Percentiles rank a stretch among this genome's conserved stretches.
Conservation (phyloP, 92 coral and sea anemone species). For the Phenganax marumi region DNA sequence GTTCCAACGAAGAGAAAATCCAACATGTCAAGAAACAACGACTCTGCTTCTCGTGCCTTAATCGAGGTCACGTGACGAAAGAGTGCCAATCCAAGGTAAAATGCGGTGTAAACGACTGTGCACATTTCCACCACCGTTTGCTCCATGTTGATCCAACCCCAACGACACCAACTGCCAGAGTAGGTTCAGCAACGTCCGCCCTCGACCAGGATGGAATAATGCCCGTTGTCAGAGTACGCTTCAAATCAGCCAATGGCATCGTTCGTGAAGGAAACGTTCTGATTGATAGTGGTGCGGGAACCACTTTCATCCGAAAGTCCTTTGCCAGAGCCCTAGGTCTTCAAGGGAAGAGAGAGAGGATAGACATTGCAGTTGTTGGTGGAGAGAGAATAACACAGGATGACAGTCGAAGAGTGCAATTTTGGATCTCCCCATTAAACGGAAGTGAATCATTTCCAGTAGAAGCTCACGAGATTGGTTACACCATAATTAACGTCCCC, state of each 20-base stretch:
- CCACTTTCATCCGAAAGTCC: conserved; percentile 49
- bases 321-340: conserved; percentile 52
- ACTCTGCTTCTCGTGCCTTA: conserved; percentile 17
- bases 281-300: conserved; percentile 61
- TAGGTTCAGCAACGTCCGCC: conserved; percentile 34
- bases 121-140: conserved; percentile 45
- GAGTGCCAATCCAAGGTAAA: conserved; percentile 49
- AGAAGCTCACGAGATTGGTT: too few species aligned
- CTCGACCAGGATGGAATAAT: conserved; percentile 43
- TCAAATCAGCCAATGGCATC: conserved; percentile 53
- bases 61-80: conserved; percentile 44
- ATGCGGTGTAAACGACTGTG: conserved; percentile 48
- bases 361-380: conserved; percentile 54
- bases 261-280: conserved; percentile 57
- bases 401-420: conserved; percentile 42
- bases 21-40: conserved; percentile 17
- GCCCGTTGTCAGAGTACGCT: conserved; percentile 59
- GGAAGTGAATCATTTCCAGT: conserved; percentile 35
- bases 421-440: conserved; percentile 51
- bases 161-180: background rate
- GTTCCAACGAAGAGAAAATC: conserved; percentile 1
- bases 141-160: conserved; percentile 47
- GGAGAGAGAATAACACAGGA: conserved; percentile 43
- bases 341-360: conserved; percentile 37
- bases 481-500: conserved; percentile 44